Conservation (phyloP, 1,140 invertebrate genomes). For the Dufourea novaeangliae region DNA sequence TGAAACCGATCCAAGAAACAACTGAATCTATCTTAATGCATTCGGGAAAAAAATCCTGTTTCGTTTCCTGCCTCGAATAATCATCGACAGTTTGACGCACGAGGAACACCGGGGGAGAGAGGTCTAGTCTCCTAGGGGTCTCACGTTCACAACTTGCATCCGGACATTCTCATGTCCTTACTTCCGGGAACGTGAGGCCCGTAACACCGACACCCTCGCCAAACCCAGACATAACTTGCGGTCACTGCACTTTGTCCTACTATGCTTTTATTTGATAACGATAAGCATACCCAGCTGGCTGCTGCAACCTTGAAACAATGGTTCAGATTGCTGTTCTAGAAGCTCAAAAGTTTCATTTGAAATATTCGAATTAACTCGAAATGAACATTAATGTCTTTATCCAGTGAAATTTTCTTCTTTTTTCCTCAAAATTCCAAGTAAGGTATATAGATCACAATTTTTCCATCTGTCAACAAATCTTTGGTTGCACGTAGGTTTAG, state of each 20-base stretch:
- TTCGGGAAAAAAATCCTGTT: conserved; percentile 11
- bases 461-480: too few relatives aligned
- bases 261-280: conserved; percentile 30
- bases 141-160: conserved; percentile 76
- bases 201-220: conserved; percentile 63
- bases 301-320: neutral
- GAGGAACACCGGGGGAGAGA: conserved; percentile 46
- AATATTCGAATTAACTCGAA: too few relatives aligned
- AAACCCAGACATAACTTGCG: conserved; percentile 61
- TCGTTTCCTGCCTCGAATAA: conserved; percentile 39
- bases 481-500: too few relatives aligned
- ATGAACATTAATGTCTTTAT: too few relatives aligned
- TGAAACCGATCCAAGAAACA: neutral
- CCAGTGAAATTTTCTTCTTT: too few relatives aligned
- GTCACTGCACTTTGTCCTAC: conserved; percentile 71
- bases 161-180: conserved; percentile 76
- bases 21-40: neutral
- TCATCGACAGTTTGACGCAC: conserved; percentile 39
- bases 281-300: neutral
- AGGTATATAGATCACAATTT: too few relatives aligned
- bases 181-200: conserved; percentile 79
- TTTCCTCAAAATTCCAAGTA: too few relatives aligned
- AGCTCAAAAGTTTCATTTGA: too few relatives aligned
- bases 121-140: conserved; percentile 61
- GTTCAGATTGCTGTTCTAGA: too few relatives aligned